Base-by-base conservation (phyloP, 2,888 invertebrate genomes). In the Actias luna region DNA sequence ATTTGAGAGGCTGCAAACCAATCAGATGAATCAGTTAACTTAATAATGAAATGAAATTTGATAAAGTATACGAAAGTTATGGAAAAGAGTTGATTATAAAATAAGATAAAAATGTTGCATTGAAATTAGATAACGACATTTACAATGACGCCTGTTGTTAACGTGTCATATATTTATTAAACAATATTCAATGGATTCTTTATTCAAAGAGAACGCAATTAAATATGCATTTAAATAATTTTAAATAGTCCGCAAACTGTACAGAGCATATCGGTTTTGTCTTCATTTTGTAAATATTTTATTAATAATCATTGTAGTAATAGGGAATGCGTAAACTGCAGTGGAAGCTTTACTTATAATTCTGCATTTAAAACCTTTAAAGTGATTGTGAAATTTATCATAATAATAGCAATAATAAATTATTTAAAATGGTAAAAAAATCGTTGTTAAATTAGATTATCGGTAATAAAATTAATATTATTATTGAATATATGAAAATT, bases 241-340 rank as follows among this genome's bases (percentile, higher is more conserved):
- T 79, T 71, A 79, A 81, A 75, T 75, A 29, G 5, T 83, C 79
- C 82, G 78, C 75, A 67, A 79, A 83, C 78, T 88, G 82, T 87
- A 86, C 80, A 87, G 83, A 81, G 83, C 90, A 90, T 91, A 91
- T 91, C 89, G 84, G 73, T 74, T 75, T 77, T 80, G 81, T 86
- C 79, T 85, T 84, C 77, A 80, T 86, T 87, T 87, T 92, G 90
- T 91, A 92, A 82, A 92, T 90, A 90, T 77, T 76, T 82, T 78
- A 72, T 83, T 78, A 77, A 75, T 74, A 75, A 75, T 80, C 76
- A 83, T 73, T 67, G 69, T 85, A 84, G 82, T 69, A 59, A 79
- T 82, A 79, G 74, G 66, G 70, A 67, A 62, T 66, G 72, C 63
- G 46, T 60, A 46, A 75, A 78, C 76, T 73, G 74, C 77, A 81